Evolutionary conservation across 2,888 invertebrate species (phyloP).

Genomic region (Xanthia togata): DNA sequence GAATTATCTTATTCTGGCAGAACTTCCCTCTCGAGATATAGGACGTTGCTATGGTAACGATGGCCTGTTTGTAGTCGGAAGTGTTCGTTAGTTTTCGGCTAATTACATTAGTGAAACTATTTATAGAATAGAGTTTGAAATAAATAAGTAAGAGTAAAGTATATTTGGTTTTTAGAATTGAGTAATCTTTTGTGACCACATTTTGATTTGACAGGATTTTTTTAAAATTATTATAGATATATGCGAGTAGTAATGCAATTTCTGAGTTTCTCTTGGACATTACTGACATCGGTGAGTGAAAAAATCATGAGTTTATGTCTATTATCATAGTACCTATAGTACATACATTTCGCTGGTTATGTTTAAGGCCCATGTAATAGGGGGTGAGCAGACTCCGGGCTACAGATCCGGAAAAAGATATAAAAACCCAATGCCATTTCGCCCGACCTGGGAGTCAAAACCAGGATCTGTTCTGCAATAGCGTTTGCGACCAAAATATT

Average conservation of each 20-base stretch:
- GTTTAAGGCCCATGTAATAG: not conserved
- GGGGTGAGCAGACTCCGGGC: not conserved
- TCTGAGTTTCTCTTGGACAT: not conserved
- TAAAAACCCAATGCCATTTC: not conserved
- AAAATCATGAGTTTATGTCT: not conserved
- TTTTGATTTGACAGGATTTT: too few species aligned
- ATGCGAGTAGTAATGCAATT: not conserved
- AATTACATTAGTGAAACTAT: constrained; percentile 11
- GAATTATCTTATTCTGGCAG: constrained; percentile 75
- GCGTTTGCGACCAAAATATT: constrained; percentile 13
- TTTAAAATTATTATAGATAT: not conserved
- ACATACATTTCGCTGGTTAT: not conserved
- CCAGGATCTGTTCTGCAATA: not conserved
- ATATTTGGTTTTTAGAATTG: not conserved
- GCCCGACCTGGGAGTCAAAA: not conserved
- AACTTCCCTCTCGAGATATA: constrained; percentile 56
- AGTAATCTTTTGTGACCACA: not conserved
- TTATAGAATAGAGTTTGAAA: constrained; percentile 2
- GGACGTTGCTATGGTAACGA: constrained; percentile 44
- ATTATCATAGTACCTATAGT: not conserved
- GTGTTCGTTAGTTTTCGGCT: constrained; percentile 24
- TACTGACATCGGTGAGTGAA: not conserved
- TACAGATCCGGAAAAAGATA: too few species aligned
- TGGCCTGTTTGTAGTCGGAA: constrained; percentile 13
- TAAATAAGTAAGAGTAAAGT: not conserved